A percentile compares a stretch with the other conserved stretches of the same genome.
Evolutionary conservation across 2,113 vertebrate species (phyloP).

Genomic region (Entelurus aequoreus): DNA sequence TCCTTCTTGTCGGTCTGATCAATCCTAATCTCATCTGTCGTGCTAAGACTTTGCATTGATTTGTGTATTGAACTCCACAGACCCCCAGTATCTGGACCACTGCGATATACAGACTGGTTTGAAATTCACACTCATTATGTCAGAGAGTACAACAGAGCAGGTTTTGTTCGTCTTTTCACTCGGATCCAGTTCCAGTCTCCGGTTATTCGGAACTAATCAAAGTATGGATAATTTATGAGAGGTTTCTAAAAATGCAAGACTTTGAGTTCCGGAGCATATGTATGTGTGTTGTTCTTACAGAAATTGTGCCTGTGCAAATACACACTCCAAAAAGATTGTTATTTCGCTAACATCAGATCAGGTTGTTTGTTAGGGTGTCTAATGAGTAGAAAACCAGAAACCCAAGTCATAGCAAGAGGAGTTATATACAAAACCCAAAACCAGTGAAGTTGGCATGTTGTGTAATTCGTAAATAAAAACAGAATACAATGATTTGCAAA

Average conservation of each 20-base stretch:
- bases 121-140: conserved; percentile 4
- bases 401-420: too few species aligned
- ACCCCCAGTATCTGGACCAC: background rate
- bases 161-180: conserved; percentile 8
- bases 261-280: background rate
- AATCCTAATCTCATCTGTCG: conserved; percentile 37
- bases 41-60: conserved; percentile 2
- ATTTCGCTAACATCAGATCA: too few species aligned
- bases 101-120: background rate
- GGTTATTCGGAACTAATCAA: conserved; percentile 1
- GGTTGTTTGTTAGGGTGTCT: too few species aligned
- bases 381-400: too few species aligned
- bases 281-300: too few species aligned
- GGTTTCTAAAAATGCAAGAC: background rate
- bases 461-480: too few species aligned
- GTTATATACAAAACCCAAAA: too few species aligned
- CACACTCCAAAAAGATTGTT: background rate
- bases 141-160: background rate
- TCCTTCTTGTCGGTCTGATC: conserved; percentile 8
- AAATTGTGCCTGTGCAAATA: background rate
- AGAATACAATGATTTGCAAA: too few species aligned
- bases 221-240: background rate
- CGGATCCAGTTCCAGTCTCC: background rate
- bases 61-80: background rate
- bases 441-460: too few species aligned